Conservation (phyloP, 2,888 invertebrate genomes). For the Xestobium rufovillosum region DNA sequence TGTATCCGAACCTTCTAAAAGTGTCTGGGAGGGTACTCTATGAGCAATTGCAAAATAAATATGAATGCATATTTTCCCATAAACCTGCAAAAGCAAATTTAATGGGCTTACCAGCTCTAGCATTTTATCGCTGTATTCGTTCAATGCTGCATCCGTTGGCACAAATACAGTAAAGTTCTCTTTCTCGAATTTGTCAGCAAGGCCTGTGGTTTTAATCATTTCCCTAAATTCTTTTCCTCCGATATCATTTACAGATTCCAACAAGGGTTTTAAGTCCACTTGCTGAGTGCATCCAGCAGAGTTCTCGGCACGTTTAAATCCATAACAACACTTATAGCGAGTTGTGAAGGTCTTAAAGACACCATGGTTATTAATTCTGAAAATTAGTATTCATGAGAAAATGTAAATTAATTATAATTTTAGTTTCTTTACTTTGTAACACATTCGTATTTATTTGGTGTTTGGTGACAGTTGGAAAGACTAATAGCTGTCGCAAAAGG, state of each 20-base stretch:
- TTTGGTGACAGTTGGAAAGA: conserved; percentile 45
- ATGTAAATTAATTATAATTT: too few relatives aligned
- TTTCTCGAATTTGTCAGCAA: conserved; percentile 44
- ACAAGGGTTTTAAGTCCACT: conserved; percentile 51
- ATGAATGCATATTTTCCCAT: too few relatives aligned
- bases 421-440: conserved; percentile 48
- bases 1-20: too few relatives aligned
- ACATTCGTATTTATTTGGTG: conserved; percentile 47
- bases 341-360: conserved; percentile 55
- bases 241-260: conserved; percentile 50
- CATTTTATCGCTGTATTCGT: conserved; percentile 47
- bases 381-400: conserved; percentile 18
- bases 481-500: conserved; percentile 43
- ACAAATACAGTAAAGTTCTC: conserved; percentile 57
- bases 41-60: too few relatives aligned
- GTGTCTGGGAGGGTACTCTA: too few relatives aligned
- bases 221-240: conserved; percentile 53
- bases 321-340: conserved; percentile 62
- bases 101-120: conserved; percentile 45
- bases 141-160: conserved; percentile 55
- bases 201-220: conserved; percentile 46
- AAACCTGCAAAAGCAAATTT: too few relatives aligned
- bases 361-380: conserved; percentile 50
- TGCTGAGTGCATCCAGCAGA: conserved; percentile 37
- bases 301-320: conserved; percentile 46